Percentiles rank a stretch among this genome's conserved stretches.
phyloP scores from a whole-genome alignment of 2,888 invertebrate genomes.

The Eulithis prunata region DNA sequence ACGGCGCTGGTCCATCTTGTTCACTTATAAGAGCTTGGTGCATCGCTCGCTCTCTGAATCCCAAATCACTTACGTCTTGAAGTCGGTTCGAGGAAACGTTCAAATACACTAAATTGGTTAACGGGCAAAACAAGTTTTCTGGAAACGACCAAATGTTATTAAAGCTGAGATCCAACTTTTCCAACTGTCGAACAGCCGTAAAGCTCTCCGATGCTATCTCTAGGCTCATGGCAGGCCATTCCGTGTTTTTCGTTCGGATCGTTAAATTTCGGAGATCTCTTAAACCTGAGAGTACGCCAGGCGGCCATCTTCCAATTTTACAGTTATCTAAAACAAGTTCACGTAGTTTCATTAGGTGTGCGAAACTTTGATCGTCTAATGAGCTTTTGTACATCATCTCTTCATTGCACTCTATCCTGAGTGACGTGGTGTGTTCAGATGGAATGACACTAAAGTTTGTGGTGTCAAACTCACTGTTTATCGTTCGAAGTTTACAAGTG shows the following conservation, averaged over 20 bases:
- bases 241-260: constrained; percentile 92
- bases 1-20: constrained; percentile 77
- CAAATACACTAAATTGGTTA: constrained; percentile 90
- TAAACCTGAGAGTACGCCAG: constrained; percentile 91
- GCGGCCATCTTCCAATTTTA: constrained; percentile 93
- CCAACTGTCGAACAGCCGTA: constrained; percentile 90
- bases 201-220: constrained; percentile 92
- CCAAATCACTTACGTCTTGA: constrained; percentile 94
- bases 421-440: constrained; percentile 91
- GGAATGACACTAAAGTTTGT: constrained; percentile 95
- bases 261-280: constrained; percentile 93
- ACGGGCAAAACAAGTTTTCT: constrained; percentile 92
- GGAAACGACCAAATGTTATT: constrained; percentile 96
- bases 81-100: constrained; percentile 95
- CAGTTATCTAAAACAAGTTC: constrained; percentile 93
- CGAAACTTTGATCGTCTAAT: constrained; percentile 90
- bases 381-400: constrained; percentile 92
- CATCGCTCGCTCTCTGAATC: constrained; percentile 89
- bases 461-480: constrained; percentile 94
- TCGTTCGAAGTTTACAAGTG: constrained; percentile 91
- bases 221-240: constrained; percentile 93
- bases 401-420: constrained; percentile 91
- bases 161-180: constrained; percentile 92
- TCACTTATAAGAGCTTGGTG: constrained; percentile 87
- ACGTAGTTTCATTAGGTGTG: constrained; percentile 91